phyloP scores from a whole-genome alignment of 2,888 invertebrate species.

The Gryllus longicercus region DNA sequence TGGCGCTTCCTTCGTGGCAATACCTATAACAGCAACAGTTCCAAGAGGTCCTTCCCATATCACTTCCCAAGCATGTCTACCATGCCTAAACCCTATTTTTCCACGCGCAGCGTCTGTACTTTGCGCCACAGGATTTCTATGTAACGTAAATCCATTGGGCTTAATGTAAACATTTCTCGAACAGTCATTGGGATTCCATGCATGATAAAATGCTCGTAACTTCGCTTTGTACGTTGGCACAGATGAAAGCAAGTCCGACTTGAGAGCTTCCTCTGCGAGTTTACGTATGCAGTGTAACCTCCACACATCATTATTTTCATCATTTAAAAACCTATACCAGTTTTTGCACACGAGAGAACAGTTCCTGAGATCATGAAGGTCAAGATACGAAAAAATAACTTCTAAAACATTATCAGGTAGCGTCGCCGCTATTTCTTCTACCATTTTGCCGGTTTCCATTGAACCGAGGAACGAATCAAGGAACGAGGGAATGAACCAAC shows the following conservation, averaged over 20 bases:
- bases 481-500: constrained; percentile 31
- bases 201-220: constrained; percentile 86
- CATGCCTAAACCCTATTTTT: constrained; percentile 86
- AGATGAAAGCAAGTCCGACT: constrained; percentile 85
- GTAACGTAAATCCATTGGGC: constrained; percentile 94
- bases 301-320: constrained; percentile 96
- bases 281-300: constrained; percentile 80
- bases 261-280: constrained; percentile 81
- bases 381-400: constrained; percentile 87
- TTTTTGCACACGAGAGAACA: constrained; percentile 90
- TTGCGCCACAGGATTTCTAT: constrained; percentile 97
- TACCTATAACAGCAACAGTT: constrained; percentile 95
- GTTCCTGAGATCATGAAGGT: constrained; percentile 78
- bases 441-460: constrained; percentile 50
- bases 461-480: constrained; percentile 32
- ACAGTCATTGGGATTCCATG: constrained; percentile 97
- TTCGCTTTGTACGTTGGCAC: constrained; percentile 90
- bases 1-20: constrained; percentile 90
- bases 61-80: constrained; percentile 96
- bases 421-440: constrained; percentile 61
- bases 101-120: constrained; percentile 92
- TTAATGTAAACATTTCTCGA: constrained; percentile 96
- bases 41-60: constrained; percentile 98
- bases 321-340: constrained; percentile 86
- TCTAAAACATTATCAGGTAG: constrained; percentile 79